A percentile compares a stretch with the other conserved stretches of the same genome.
Evolutionary conservation across 92 coral and sea anemone genomes (phyloP).

Genomic region (Galaxea fascicularis): DNA sequence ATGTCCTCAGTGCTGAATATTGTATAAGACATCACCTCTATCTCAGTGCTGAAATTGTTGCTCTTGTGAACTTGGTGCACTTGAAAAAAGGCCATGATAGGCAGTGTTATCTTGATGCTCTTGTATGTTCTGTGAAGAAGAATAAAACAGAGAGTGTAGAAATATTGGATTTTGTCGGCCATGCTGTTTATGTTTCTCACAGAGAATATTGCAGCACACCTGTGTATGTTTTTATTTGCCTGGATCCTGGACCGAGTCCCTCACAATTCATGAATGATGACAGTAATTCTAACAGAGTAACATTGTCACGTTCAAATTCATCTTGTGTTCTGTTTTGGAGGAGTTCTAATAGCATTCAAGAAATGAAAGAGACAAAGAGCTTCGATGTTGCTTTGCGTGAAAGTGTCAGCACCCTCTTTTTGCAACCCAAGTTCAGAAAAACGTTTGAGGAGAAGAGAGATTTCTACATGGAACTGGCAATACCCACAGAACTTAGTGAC

Average conservation of each 20-base stretch:
- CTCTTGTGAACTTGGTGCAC: neutral
- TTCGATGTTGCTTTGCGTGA: neutral
- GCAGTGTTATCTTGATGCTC: neutral
- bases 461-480: slow-evolving; percentile 9
- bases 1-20: neutral
- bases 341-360: neutral
- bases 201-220: neutral
- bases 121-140: neutral
- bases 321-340: slow-evolving; percentile 1
- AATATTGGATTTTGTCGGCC: slow-evolving; percentile 3
- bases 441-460: neutral
- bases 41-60: neutral
- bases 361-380: neutral
- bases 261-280: neutral
- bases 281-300: neutral
- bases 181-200: neutral
- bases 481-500: neutral
- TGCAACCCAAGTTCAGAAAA: slow-evolving; percentile 31
- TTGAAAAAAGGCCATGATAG: neutral
- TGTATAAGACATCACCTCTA: neutral
- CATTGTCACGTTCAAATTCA: neutral
- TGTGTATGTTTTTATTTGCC: neutral
- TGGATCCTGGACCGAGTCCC: neutral
- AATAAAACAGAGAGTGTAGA: neutral
- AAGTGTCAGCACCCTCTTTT: slow-evolving; percentile 14